A percentile compares a stretch with the other conserved stretches of the same genome.
Conservation (phyloP, 2,113 vertebrate genomes). For the Gobiocypris rarus region DNA sequence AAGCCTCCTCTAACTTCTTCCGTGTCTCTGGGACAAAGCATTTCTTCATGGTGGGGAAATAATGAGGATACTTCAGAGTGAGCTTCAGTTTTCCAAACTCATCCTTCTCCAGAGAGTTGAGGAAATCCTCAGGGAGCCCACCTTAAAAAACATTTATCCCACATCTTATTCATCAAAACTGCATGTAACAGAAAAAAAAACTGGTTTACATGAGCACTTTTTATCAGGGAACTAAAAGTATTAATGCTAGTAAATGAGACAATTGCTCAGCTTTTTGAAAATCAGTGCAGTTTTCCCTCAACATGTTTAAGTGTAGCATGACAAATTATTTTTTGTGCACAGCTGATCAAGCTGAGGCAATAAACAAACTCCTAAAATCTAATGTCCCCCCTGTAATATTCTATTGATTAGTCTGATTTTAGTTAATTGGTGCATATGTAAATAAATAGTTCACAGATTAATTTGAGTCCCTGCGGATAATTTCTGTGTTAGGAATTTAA, state of each 20-base stretch:
- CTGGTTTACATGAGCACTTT: not conserved
- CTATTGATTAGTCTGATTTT: too few relatives aligned
- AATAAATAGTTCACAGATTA: too few relatives aligned
- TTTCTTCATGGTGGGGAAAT: conserved; percentile 97
- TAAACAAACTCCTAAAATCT: too few relatives aligned
- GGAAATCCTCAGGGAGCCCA: conserved; percentile 93
- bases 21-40: conserved; percentile 90
- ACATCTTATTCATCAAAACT: not conserved
- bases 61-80: conserved; percentile 95
- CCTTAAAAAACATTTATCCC: conserved; percentile 70
- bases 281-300: not conserved
- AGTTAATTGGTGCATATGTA: too few relatives aligned
- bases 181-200: not conserved
- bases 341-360: not conserved
- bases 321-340: too few relatives aligned
- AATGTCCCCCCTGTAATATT: too few relatives aligned
- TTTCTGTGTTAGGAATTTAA: too few relatives aligned
- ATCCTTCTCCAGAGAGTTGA: conserved; percentile 87
- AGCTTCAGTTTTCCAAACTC: conserved; percentile 86
- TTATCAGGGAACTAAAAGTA: not conserved
- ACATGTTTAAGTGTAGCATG: not conserved
- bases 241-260: not conserved
- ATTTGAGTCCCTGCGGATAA: too few relatives aligned
- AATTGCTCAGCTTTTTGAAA: not conserved
- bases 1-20: conserved; percentile 86